Base-by-base conservation (phyloP, 2,113 vertebrate genomes). In the Hypomesus transpacificus region DNA sequence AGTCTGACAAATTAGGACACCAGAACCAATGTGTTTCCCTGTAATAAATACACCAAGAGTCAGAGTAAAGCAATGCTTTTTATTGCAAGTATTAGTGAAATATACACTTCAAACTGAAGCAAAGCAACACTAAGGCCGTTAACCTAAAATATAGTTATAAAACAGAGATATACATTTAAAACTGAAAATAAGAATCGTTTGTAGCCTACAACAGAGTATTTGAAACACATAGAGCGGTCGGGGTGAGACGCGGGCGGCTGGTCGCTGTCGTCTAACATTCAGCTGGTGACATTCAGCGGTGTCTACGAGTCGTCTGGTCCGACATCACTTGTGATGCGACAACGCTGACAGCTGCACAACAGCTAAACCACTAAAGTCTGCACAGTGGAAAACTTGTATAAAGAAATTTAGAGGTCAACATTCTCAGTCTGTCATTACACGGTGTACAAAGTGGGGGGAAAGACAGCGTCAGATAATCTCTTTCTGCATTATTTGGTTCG, bases 51-150 rank as follows among this genome's bases (percentile, higher is more conserved):
- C 26, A 46, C 62, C 14, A 17, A 18, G 8, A 11, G 34, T 6
- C 21, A 63, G 22, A 34, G 73, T 87, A 91, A 91, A 92, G 91
- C 91, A 91, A 91, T 90, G 90, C 90, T 89, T 93, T 91, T 93
- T 93, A 94, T 94, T 94, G 94, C 93, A 91, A 92, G 89, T 92
- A 93, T 94, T 92, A 92, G 93, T 92, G 92, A 91, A 93, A 91
- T 87, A 89, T 93, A 91, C 92, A 92, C 91, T 87, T 92, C 91
- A 92, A 94, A 92, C 87, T 84, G 88, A 94, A 89, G 92, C 92
- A 91, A 92, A 93, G 92, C 91, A 82, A 90, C 90, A 90, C 88
- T 91, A 92, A 92, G 87, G 88, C 87, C 89, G 91, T 89, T 87
- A 77, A 89, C 85, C 80, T 84, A 89, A 88, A 88, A 87, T 87